Percentiles rank a stretch among this genome's conserved stretches.
Evolutionary conservation across 2,888 invertebrate species (phyloP).

Genomic region (Ophion costatus): DNA sequence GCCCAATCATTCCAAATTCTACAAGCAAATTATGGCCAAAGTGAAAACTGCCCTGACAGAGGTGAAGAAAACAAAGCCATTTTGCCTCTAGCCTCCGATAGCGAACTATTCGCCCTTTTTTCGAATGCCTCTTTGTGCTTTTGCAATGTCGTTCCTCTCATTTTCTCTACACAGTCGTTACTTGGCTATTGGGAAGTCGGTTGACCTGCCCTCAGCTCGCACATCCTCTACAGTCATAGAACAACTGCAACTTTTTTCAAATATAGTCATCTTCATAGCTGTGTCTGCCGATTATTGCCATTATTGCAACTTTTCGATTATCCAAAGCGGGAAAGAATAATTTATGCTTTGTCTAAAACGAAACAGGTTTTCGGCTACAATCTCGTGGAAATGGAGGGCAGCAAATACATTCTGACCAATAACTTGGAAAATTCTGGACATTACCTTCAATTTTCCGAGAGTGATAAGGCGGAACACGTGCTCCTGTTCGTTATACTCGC

Average conservation of each 20-base stretch:
- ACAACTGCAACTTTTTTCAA: no score
- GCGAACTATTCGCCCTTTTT: neutral
- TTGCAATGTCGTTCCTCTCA: no score
- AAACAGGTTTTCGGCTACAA: constrained; percentile 85
- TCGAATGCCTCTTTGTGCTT: no score
- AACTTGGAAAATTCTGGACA: constrained; percentile 69
- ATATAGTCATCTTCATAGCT: no score
- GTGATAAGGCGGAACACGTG: constrained; percentile 82
- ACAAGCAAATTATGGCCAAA: constrained; percentile 67
- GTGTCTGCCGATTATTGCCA: neutral
- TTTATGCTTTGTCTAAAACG: neutral
- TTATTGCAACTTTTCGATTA: no score
- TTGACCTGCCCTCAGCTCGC: no score
- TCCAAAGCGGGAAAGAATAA: neutral
- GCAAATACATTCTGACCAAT: constrained; percentile 77
- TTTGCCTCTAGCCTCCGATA: neutral
- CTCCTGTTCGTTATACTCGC: constrained; percentile 84
- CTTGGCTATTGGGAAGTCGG: no score
- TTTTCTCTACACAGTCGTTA: no score
- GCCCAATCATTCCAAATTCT: constrained; percentile 67
- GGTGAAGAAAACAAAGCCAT: constrained; percentile 64
- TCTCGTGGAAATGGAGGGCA: constrained; percentile 82
- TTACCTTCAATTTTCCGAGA: constrained; percentile 71
- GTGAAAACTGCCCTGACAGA: constrained; percentile 67
- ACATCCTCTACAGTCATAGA: no score